Evolutionary conservation across 2,113 vertebrate species (phyloP).

Genomic region (Trinectes maculatus): DNA sequence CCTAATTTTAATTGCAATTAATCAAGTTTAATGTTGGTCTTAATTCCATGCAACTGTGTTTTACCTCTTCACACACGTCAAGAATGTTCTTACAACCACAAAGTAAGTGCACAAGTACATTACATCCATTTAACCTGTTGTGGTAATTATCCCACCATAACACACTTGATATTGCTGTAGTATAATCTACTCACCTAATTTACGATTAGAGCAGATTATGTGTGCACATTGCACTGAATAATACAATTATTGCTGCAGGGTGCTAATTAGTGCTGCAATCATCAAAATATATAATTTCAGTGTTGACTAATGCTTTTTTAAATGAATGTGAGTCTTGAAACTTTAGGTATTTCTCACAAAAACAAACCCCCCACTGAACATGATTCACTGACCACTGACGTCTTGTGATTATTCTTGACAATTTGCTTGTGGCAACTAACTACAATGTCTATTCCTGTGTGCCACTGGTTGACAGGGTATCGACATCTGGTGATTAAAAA

Average conservation of each 20-base stretch:
- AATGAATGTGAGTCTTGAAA: no score
- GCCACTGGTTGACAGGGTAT: slow-evolving; percentile 38
- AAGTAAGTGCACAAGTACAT: no score
- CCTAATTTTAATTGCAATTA: slow-evolving; percentile 14
- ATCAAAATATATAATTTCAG: slow-evolving; percentile 13
- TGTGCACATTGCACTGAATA: slow-evolving; percentile 5
- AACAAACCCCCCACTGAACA: background rate
- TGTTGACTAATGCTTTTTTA: background rate
- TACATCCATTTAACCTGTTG: slow-evolving; percentile 15
- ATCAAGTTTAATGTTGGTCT: background rate
- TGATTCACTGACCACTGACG: slow-evolving; percentile 9
- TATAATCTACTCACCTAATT: slow-evolving; percentile 22
- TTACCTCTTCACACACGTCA: slow-evolving; percentile 12
- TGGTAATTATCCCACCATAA: slow-evolving; percentile 22
- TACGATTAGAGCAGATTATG: slow-evolving; percentile 18
- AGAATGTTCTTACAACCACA: background rate
- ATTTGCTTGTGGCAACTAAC: slow-evolving; percentile 24
- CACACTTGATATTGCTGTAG: slow-evolving; percentile 19
- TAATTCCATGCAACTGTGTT: slow-evolving; percentile 13
- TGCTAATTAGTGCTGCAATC: slow-evolving; percentile 24
- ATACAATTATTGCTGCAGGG: slow-evolving; percentile 21
- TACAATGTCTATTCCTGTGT: slow-evolving; percentile 13
- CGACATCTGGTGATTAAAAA: slow-evolving; percentile 56
- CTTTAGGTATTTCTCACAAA: background rate
- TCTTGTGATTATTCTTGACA: slow-evolving; percentile 44